Evolutionary conservation across 1,140 invertebrate genomes (phyloP).

Genomic region (Cotesia chilonis): DNA sequence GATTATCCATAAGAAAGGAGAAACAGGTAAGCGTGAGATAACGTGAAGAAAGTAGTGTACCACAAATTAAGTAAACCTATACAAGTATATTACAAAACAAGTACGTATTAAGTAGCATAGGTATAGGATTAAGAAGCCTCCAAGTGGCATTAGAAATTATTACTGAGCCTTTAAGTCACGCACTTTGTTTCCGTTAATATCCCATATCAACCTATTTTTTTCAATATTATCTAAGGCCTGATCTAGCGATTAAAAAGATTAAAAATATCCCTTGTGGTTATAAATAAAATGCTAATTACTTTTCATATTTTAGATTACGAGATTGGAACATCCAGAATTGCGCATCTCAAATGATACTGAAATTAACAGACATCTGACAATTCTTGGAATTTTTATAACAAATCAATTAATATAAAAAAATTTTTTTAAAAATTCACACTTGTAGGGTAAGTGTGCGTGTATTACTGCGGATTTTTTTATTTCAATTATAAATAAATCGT

Average conservation of each 20-base stretch:
- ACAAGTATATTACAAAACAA: too few species aligned
- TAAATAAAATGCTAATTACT: too few species aligned
- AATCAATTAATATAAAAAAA: too few species aligned
- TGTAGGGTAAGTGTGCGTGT: too few species aligned
- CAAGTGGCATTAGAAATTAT: slow-evolving; percentile 40
- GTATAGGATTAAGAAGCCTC: slow-evolving; percentile 9
- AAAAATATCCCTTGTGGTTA: neutral
- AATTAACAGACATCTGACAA: neutral
- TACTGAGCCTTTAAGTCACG: slow-evolving; percentile 36
- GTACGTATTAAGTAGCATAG: too few species aligned
- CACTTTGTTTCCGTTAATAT: slow-evolving; percentile 21
- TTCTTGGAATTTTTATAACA: too few species aligned
- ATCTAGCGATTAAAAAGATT: neutral
- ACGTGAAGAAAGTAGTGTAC: slow-evolving; percentile 33
- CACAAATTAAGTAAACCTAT: slow-evolving; percentile 4
- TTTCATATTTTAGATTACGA: too few species aligned
- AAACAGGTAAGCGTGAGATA: slow-evolving; percentile 34
- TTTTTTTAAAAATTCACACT: too few species aligned
- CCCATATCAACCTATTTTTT: slow-evolving; percentile 10
- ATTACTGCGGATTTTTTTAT: too few species aligned
- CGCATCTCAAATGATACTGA: too few species aligned
- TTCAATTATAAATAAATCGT: too few species aligned
- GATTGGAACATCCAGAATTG: too few species aligned
- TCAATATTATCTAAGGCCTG: neutral
- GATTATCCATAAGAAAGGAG: slow-evolving; percentile 28